A percentile compares a stretch with the other conserved stretches of the same genome.
Conservation (phyloP, 2,888 invertebrate genomes). For the Mythimna impura region DNA sequence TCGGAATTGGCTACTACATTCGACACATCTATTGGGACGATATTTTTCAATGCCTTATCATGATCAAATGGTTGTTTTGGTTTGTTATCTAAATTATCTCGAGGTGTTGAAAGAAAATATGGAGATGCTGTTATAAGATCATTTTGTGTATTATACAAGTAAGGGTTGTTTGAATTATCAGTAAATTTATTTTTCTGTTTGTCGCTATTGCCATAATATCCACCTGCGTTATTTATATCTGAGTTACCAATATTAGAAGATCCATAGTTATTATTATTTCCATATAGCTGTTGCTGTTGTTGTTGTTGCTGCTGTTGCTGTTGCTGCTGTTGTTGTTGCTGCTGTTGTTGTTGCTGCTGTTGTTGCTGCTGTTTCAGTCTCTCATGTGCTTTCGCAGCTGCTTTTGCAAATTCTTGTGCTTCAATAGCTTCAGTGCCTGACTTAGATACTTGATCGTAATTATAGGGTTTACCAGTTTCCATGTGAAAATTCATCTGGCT, state of each 20-base stretch:
- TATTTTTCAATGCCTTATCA: constrained; percentile 87
- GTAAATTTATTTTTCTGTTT: constrained; percentile 76
- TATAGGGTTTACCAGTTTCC: constrained; percentile 80
- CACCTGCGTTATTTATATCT: constrained; percentile 56
- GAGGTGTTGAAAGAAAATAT: constrained; percentile 75
- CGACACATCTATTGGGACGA: constrained; percentile 86
- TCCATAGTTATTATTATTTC: constrained; percentile 65
- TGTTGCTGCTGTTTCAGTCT: constrained; percentile 80
- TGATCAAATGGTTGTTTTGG: constrained; percentile 85
- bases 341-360: constrained; percentile 69
- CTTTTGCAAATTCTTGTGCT: constrained; percentile 85
- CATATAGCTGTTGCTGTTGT: constrained; percentile 66
- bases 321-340: constrained; percentile 77
- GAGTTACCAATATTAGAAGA: constrained; percentile 67
- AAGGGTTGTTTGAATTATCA: constrained; percentile 72
- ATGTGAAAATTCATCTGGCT: constrained; percentile 85
- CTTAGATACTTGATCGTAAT: constrained; percentile 80
- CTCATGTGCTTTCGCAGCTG: constrained; percentile 85
- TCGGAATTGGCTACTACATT: constrained; percentile 84
- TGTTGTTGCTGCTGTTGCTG: constrained; percentile 68
- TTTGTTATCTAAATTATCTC: constrained; percentile 77
- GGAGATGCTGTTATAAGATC: constrained; percentile 83
- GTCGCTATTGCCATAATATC: constrained; percentile 74
- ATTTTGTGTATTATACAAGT: constrained; percentile 73
- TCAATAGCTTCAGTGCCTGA: constrained; percentile 78